A percentile compares a stretch with the other conserved stretches of the same genome.
Conservation (phyloP, 2,113 vertebrate species). For the Prinia subflava region DNA sequence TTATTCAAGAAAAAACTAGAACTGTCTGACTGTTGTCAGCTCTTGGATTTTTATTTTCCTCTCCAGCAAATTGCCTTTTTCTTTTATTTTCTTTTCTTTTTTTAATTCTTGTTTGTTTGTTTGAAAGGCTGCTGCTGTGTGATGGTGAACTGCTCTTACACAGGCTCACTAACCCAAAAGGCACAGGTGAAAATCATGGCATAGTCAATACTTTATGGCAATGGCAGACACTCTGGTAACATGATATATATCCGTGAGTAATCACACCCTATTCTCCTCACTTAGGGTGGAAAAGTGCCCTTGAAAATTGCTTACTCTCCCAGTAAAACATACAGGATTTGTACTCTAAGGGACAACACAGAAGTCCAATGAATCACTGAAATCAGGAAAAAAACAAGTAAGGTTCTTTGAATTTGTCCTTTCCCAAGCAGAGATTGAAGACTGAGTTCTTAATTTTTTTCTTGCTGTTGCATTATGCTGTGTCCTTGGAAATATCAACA, state of each 20-base stretch:
- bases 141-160: neutral
- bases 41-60: conserved; percentile 11
- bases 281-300: conserved; percentile 11
- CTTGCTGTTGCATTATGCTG: neutral
- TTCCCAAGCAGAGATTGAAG: neutral
- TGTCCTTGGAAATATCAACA: neutral
- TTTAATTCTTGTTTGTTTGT: neutral
- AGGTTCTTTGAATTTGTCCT: conserved; percentile 7
- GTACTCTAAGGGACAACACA: conserved; percentile 21
- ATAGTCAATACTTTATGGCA: conserved; percentile 3
- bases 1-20: neutral
- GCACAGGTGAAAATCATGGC: conserved; percentile 22
- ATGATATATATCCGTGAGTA: conserved; percentile 34
- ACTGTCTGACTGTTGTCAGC: neutral
- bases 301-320: conserved; percentile 38
- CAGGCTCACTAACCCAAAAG: neutral
- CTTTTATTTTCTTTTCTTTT: no score
- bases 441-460: neutral
- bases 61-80: neutral
- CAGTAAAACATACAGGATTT: conserved; percentile 20
- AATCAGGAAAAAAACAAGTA: neutral
- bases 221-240: conserved; percentile 9
- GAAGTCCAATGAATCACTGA: conserved; percentile 44
- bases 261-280: neutral
- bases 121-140: neutral